Evolutionary conservation across 2,888 invertebrate species (phyloP).

Genomic region (Lithophane ornitopus): DNA sequence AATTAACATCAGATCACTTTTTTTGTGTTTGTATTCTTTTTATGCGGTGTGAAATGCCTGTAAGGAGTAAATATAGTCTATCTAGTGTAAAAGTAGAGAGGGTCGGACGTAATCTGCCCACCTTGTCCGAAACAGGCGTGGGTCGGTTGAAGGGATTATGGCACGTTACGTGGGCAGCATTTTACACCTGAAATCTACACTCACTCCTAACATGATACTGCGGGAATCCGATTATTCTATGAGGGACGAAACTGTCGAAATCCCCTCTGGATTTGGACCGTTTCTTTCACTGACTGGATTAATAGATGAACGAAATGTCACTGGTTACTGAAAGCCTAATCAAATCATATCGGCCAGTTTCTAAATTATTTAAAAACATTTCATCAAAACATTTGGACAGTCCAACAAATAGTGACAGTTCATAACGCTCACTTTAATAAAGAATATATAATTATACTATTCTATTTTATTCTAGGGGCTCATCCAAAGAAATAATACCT

Average conservation of each 20-base stretch:
- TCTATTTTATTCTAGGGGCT: not conserved
- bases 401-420: not conserved
- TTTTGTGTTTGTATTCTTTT: not conserved
- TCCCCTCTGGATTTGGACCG: too few species aligned
- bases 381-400: not conserved
- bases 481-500: not conserved
- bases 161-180: not conserved
- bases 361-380: too few species aligned
- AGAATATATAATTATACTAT: not conserved
- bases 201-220: conserved; percentile 1
- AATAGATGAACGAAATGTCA: not conserved
- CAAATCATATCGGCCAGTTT: not conserved
- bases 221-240: not conserved
- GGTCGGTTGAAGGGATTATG: not conserved
- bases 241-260: not conserved
- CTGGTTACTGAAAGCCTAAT: too few species aligned
- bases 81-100: not conserved
- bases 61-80: not conserved
- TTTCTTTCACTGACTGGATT: not conserved
- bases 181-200: conserved; percentile 13
- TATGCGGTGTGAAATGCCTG: not conserved
- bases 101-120: not conserved
- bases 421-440: not conserved
- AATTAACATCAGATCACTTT: not conserved
- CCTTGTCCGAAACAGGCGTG: not conserved